A percentile compares a stretch with the other conserved stretches of the same genome.
phyloP scores from a whole-genome alignment of 2,113 vertebrate genomes.

The Lepus timidus region DNA sequence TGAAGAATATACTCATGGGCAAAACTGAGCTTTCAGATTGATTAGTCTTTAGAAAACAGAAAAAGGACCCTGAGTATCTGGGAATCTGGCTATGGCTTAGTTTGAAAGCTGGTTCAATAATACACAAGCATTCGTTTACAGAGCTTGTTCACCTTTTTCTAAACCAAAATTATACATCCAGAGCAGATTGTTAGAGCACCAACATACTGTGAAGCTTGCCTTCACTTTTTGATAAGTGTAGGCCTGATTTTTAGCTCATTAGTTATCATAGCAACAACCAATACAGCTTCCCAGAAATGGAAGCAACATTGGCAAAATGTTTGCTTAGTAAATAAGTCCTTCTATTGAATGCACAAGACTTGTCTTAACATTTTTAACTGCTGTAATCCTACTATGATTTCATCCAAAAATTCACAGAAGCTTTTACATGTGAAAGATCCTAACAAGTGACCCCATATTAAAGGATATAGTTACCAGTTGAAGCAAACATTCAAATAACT shows the following conservation, averaged over 20 bases:
- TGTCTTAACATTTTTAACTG: background rate
- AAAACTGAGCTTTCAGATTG: background rate
- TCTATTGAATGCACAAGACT: background rate
- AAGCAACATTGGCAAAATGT: conserved; percentile 13
- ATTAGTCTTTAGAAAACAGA: background rate
- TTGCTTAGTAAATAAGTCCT: background rate
- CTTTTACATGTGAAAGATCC: background rate
- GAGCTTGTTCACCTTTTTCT: background rate
- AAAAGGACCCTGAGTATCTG: background rate
- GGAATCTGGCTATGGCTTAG: background rate
- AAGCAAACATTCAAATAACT: background rate
- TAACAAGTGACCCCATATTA: background rate
- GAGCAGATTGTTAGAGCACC: background rate
- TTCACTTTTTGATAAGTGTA: background rate
- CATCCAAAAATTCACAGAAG: background rate
- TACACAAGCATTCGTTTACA: background rate
- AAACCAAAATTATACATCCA: conserved; percentile 31
- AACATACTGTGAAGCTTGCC: background rate
- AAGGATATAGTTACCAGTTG: background rate
- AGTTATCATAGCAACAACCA: background rate
- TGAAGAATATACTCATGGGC: background rate
- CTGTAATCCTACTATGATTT: background rate
- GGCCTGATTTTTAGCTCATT: background rate
- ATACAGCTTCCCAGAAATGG: background rate
- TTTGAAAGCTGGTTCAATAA: background rate